phyloP scores from a whole-genome alignment of 2,113 vertebrate genomes.

The Eretmodus cyanostictus region DNA sequence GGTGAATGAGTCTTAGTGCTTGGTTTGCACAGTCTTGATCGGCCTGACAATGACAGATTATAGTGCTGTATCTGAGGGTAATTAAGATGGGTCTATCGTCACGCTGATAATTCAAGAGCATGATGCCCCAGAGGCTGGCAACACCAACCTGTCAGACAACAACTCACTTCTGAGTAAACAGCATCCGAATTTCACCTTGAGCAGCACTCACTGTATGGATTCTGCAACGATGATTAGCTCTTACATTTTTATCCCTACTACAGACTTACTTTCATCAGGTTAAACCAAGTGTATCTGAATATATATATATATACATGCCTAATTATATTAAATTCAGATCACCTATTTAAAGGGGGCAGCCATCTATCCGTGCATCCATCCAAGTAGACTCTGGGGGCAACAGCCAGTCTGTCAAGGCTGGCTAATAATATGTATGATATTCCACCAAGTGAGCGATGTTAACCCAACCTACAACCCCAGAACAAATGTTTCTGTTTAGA shows the following conservation, averaged over 20 bases:
- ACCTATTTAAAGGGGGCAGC: neutral
- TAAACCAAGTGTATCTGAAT: neutral
- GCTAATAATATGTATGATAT: neutral
- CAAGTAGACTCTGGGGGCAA: neutral
- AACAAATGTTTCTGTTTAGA: neutral
- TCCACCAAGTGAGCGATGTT: neutral
- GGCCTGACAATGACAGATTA: slow-evolving; percentile 67
- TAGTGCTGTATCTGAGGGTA: slow-evolving; percentile 56
- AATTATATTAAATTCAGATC: neutral
- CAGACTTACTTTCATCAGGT: neutral
- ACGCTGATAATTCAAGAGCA: slow-evolving; percentile 52
- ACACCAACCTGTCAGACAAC: slow-evolving; percentile 36
- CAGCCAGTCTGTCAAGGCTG: neutral
- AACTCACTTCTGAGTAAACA: slow-evolving; percentile 30
- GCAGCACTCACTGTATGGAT: neutral
- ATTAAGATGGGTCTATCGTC: slow-evolving; percentile 71
- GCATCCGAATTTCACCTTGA: slow-evolving; percentile 32
- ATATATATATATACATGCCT: neutral
- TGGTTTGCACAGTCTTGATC: slow-evolving; percentile 63
- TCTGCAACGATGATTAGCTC: neutral
- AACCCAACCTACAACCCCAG: neutral
- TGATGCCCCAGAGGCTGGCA: slow-evolving; percentile 23
- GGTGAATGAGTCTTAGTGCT: slow-evolving; percentile 64
- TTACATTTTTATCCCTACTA: neutral
- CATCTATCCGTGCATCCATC: neutral